These are phyloP conservation scores for Clarias laeviceps DNA, from an alignment of 2,797 vertebrate genomes.

Conservation along the genomic window DNA sequence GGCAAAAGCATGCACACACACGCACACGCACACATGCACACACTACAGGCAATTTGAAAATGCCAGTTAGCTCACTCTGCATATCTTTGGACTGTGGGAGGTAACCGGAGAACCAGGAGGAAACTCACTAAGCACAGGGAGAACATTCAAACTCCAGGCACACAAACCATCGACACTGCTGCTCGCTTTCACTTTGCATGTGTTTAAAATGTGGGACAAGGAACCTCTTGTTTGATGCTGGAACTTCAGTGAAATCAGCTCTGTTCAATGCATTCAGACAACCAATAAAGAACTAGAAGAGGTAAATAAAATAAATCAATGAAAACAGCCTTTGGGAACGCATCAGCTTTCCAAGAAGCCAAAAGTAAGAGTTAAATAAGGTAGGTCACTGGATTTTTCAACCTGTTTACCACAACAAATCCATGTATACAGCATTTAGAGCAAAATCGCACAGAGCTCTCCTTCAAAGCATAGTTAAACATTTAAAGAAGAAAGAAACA, in stretches of 20 bases:
- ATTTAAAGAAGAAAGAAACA: constrained; percentile 25
- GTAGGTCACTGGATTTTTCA: constrained; percentile 31
- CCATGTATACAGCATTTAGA: constrained; percentile 63
- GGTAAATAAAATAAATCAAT: background rate
- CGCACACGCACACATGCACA: too few relatives aligned
- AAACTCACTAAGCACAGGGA: too few relatives aligned
- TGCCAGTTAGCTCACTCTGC: too few relatives aligned
- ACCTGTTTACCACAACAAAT: constrained; percentile 61
- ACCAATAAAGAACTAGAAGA: background rate
- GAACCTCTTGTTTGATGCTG: background rate
- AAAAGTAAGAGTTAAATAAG: constrained; percentile 58
- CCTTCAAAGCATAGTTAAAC: background rate
- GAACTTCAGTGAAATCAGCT: background rate
- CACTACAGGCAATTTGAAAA: too few relatives aligned
- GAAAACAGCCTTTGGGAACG: background rate
- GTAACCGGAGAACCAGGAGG: too few relatives aligned
- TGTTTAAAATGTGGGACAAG: background rate
- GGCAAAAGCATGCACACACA: too few relatives aligned
- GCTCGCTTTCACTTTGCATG: background rate
- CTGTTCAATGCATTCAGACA: background rate
- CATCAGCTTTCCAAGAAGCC: constrained; percentile 1
- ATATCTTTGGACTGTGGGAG: too few relatives aligned
- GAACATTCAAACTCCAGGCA: too few relatives aligned
- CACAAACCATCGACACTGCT: too few relatives aligned
- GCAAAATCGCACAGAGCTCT: constrained; percentile 52